Percentiles rank a stretch among this genome's conserved stretches.
Conservation (phyloP, 2,113 vertebrate genomes). For the Neodon shergylaensis region DNA sequence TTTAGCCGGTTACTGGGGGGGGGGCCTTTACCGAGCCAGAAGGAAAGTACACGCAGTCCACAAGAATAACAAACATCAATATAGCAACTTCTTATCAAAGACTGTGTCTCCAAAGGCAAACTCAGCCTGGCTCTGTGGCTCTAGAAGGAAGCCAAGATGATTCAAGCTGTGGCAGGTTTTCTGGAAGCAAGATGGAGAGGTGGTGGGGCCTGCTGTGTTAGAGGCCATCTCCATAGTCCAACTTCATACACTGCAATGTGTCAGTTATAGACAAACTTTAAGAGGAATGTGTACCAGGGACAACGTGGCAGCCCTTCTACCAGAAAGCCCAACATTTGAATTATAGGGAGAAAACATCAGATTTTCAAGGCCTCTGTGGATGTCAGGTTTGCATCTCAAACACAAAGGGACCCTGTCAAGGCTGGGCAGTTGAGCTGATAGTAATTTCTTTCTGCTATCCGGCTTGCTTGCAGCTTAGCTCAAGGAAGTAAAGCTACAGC, state of each 20-base stretch:
- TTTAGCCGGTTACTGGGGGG: background rate
- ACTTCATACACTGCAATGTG: background rate
- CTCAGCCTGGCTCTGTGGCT: background rate
- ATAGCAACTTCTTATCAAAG: background rate
- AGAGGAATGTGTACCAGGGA: background rate
- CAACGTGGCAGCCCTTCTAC: background rate
- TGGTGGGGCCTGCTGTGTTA: background rate
- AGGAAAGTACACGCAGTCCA: background rate
- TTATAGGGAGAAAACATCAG: background rate
- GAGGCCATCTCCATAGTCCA: background rate
- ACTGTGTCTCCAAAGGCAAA: background rate
- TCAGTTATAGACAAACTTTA: background rate
- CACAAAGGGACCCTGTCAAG: constrained; percentile 13
- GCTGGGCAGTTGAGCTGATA: background rate
- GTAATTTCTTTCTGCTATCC: constrained; percentile 36
- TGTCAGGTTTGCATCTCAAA: constrained; percentile 30
- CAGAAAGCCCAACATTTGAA: background rate
- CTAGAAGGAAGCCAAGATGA: background rate
- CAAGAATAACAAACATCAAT: background rate
- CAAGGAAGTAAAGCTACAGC: background rate
- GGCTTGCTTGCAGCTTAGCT: constrained; percentile 17
- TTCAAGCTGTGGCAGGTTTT: background rate
- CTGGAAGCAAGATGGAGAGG: background rate
- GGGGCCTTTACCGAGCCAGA: background rate
- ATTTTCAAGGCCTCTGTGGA: constrained; percentile 9